Evolutionary conservation across 2,797 vertebrate species (phyloP).

Genomic region (Bovichtus variegatus): DNA sequence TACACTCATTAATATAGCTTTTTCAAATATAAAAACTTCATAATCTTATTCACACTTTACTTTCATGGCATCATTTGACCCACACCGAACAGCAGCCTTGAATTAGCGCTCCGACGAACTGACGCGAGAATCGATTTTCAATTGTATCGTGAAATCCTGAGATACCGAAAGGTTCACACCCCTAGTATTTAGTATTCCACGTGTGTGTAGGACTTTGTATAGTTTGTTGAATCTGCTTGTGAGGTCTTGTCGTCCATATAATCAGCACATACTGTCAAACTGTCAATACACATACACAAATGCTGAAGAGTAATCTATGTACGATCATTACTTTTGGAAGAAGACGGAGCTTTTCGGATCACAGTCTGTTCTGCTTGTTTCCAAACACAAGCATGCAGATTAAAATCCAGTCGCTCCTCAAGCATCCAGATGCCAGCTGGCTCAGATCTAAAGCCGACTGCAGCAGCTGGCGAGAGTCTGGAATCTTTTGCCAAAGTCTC

Average conservation of each 20-base stretch:
- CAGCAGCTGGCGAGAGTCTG: conserved; percentile 34
- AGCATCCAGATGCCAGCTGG: conserved; percentile 41
- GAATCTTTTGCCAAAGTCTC: background rate
- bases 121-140: too few species aligned
- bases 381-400: conserved; percentile 15
- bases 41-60: too few species aligned
- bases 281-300: background rate
- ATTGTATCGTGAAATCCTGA: too few species aligned
- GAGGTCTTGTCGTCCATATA: background rate
- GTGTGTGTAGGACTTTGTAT: background rate
- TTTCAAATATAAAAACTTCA: too few species aligned
- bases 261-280: background rate
- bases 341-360: background rate
- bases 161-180: too few species aligned
- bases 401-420: conserved; percentile 1
- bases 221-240: background rate
- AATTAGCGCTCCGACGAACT: too few species aligned
- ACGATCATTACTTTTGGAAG: background rate
- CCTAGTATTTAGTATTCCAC: background rate
- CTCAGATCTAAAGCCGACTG: conserved; percentile 36
- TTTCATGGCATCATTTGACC: too few species aligned
- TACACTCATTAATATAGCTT: too few species aligned
- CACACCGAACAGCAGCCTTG: too few species aligned
- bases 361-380: conserved; percentile 10
- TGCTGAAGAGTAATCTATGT: background rate